Evolutionary conservation across 2,113 vertebrate genomes (phyloP), one percentile per base, ranked within the genome.

Genomic region (Sorex araneus): DNA sequence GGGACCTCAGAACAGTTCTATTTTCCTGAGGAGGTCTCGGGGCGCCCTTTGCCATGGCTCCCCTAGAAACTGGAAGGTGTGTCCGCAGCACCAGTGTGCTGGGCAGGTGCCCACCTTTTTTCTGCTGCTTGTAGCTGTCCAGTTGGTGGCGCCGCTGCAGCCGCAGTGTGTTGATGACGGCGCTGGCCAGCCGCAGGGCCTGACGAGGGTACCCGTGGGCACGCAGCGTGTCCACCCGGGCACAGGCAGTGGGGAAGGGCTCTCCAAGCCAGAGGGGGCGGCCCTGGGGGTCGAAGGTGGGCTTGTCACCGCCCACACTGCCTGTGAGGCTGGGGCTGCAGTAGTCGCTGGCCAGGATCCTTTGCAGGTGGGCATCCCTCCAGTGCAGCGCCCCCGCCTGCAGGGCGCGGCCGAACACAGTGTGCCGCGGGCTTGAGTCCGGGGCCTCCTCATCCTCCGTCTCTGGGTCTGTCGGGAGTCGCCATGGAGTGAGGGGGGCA

Each of bases 261-360:
- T 98, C 98, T 0, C 97, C 97, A 63, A 97, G 96, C 98, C 98
- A 98, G 1, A 98, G 95, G 0, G 97, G 97, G n/a, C 90, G 97
- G 74, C 97, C 97, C 94, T 98, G 98, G 18, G 97, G 95, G 92
- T 98, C 98, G 7, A 97, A 98, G 79, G 89, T 87, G 23, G 93
- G 88, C 94, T 96, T 97, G 90, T 98, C 98, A 0, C 95, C 54
- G 19, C 94, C 90, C 36, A 81, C 0, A 16, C 11, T 95, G 60
- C 91, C 94, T 43, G 96, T 96, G 78, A 96, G 80, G 63, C 96
- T 94, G 67, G 95, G 90, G n/a, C 96, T 43, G 0, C 93, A 96
- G 54, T 92, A 86, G 84, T 98, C 97, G 0, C 96, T 97, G 84
- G 96, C 95, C 83, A 98, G 94, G 70, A 98, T 97, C 82, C 92